Evolutionary conservation across 2,888 invertebrate species (phyloP), one percentile per base, ranked within the genome.

Genomic region (Dicyrtomina minuta): DNA sequence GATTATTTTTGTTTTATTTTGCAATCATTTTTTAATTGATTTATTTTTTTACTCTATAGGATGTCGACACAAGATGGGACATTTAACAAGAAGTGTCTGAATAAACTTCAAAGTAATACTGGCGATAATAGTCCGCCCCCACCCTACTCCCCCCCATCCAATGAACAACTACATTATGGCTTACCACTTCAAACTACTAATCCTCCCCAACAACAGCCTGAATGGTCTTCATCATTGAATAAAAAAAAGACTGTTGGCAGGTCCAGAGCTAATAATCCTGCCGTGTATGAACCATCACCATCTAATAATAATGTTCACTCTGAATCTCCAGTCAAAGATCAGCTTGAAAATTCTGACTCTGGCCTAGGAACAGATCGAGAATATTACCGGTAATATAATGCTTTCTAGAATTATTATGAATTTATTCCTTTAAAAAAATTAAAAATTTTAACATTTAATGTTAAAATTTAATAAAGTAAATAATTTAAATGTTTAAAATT

Each of bases 261-360:
- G 20, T 49, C 49, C 6, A 6, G 49, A 49, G 8, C n/a, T n/a
- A n/a, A n/a, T n/a, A n/a, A n/a, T n/a, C n/a, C n/a, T n/a, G n/a
- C n/a, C n/a, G n/a, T n/a, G n/a, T n/a, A n/a, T n/a, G n/a, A n/a
- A n/a, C n/a, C n/a, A n/a, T n/a, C n/a, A n/a, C n/a, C n/a, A n/a
- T n/a, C n/a, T n/a, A n/a, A 49, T 49, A 20, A 49, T 20, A 49
- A 49, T 15, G 20, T 49, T 20, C 49, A 49, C 20, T 6, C 49
- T 15, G 49, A 49, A 15, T 49, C 49, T 49, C 49, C 49, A 17
- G 49, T 49, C 5, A 49, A 49, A 15, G 49, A n/a, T n/a, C n/a
- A n/a, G n/a, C 90, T 90, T 77, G 90, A 90, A 79, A 90, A 90
- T 79, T 89, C 89, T 0, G 90, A 90, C 81, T 90, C 90, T 0